phyloP scores from a whole-genome alignment of 23 tunicate species.

The Botrylloides violaceus region DNA sequence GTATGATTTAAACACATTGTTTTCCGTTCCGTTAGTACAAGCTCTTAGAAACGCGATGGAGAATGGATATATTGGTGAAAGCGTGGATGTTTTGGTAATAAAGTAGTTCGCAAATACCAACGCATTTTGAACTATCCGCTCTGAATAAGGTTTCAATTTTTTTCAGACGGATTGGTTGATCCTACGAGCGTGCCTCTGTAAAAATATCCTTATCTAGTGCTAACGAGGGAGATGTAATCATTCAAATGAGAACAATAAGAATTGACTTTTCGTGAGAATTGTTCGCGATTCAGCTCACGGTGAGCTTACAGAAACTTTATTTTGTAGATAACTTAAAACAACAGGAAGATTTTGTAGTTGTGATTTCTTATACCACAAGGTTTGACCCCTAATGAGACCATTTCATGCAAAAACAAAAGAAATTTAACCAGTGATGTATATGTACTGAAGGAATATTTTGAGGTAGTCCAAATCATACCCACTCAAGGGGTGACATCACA shows the following conservation, averaged over 20 bases:
- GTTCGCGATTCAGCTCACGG: not conserved
- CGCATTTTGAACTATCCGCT: conserved; percentile 1
- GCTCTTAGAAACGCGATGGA: not conserved
- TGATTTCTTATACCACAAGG: too few relatives aligned
- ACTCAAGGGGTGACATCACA: too few relatives aligned
- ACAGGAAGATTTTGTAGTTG: not conserved
- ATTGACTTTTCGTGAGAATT: not conserved
- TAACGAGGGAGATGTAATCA: not conserved
- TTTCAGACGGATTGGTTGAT: not conserved
- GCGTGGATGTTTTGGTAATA: conserved; percentile 19
- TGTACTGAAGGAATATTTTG: too few relatives aligned
- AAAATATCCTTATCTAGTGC: conserved; percentile 12
- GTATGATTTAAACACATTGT: not conserved
- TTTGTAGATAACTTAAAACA: not conserved
- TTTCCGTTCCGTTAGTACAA: not conserved
- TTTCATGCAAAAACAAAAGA: too few relatives aligned
- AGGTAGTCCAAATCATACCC: too few relatives aligned
- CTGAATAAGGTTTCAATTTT: not conserved
- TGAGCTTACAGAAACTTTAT: not conserved
- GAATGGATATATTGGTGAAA: not conserved
- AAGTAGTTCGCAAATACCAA: conserved; percentile 19
- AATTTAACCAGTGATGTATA: too few relatives aligned
- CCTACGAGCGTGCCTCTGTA: not conserved
- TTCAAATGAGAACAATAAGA: not conserved
- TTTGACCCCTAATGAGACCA: too few relatives aligned